These are phyloP conservation scores for Euleptes europaea DNA, from an alignment of 2,113 vertebrate genomes.

Conservation along the genomic window DNA sequence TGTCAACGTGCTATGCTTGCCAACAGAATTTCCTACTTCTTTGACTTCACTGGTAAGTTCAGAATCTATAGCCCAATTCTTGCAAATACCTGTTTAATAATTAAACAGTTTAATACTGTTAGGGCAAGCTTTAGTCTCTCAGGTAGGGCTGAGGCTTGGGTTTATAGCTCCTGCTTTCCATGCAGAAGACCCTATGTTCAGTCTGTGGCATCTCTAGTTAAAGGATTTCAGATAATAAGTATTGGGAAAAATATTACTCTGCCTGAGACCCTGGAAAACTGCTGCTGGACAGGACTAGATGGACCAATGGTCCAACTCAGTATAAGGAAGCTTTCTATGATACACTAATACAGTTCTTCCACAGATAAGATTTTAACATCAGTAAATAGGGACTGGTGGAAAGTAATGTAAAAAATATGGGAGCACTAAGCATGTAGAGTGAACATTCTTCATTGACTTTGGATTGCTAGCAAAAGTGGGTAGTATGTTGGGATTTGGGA, in stretches of 20 bases:
- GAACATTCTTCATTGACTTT: neutral
- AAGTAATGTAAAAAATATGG: neutral
- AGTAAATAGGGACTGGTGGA: neutral
- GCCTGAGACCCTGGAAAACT: too few relatives aligned
- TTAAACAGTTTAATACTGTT: neutral
- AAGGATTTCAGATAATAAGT: too few relatives aligned
- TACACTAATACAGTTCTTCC: neutral
- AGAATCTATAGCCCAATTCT: neutral
- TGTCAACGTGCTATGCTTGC: slow-evolving; percentile 97
- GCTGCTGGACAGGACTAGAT: too few relatives aligned
- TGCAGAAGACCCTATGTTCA: neutral
- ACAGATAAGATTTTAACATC: neutral
- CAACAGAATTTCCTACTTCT: slow-evolving; percentile 94
- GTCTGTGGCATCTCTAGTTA: neutral
- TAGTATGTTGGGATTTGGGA: neutral
- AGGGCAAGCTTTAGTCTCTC: neutral
- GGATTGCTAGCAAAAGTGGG: neutral
- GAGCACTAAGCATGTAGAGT: neutral
- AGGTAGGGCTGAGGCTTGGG: neutral
- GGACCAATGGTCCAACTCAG: too few relatives aligned
- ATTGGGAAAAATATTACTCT: too few relatives aligned
- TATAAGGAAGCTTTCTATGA: neutral
- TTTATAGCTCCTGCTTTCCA: too few relatives aligned
- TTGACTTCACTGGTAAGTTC: slow-evolving; percentile 86
- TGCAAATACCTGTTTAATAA: neutral